These are phyloP conservation scores for Sebastes glaucus DNA, from an alignment of 2,797 vertebrate genomes.

Conservation along the genomic window DNA sequence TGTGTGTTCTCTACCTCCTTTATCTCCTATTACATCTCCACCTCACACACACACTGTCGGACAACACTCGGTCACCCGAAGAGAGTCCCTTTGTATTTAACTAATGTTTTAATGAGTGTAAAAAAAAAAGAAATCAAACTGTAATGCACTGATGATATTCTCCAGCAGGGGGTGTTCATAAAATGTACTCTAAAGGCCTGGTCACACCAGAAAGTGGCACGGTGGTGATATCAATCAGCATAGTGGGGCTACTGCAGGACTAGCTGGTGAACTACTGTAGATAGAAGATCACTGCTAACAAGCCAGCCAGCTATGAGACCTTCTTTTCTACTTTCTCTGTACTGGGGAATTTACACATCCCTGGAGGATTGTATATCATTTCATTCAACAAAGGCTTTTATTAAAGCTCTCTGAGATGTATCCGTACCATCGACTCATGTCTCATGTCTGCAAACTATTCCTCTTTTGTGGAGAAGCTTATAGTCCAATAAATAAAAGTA, in stretches of 20 bases:
- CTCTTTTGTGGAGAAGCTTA: neutral
- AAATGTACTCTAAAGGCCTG: neutral
- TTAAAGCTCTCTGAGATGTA: neutral
- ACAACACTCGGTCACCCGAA: neutral
- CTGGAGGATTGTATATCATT: neutral
- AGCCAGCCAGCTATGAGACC: neutral
- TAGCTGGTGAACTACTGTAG: neutral
- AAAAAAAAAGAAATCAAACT: neutral
- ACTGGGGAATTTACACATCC: neutral
- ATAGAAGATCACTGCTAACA: neutral
- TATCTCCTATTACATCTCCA: neutral
- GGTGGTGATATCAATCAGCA: neutral
- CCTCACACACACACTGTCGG: neutral
- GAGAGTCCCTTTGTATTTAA: neutral
- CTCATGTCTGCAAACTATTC: neutral
- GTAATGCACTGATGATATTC: neutral
- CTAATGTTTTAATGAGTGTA: neutral
- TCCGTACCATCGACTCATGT: neutral
- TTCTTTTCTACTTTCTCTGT: neutral
- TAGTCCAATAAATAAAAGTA: neutral
- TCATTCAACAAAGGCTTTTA: neutral
- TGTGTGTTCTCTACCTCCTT: neutral
- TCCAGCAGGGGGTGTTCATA: neutral
- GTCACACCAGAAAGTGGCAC: no score
- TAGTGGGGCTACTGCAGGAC: neutral